Conservation (phyloP, 1,140 invertebrate species). For the Colletes latitarsis region DNA sequence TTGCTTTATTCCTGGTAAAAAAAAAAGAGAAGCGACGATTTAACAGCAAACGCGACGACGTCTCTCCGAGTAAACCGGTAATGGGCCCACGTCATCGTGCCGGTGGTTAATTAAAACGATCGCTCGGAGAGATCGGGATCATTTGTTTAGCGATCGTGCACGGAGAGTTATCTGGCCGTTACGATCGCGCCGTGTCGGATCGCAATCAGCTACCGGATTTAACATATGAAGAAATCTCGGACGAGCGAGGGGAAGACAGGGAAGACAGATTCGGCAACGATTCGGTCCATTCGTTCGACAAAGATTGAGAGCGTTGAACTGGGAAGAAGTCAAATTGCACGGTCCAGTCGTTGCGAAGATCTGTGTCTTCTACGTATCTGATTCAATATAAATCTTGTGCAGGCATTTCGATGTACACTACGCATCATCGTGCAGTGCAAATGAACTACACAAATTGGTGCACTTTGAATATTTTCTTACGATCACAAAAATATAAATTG, state of each 20-base stretch:
- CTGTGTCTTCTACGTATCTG: too few species aligned
- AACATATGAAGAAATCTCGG: slow-evolving; percentile 66
- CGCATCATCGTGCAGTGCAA: too few species aligned
- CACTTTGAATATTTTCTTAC: too few species aligned
- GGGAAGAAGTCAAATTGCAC: too few species aligned
- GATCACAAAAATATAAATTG: too few species aligned
- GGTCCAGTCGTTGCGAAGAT: too few species aligned
- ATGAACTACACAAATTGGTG: too few species aligned
- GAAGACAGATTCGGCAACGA: slow-evolving; percentile 19
- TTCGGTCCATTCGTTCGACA: background rate
- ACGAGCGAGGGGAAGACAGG: background rate
- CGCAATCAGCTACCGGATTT: slow-evolving; percentile 73
- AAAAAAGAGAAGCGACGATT: background rate
- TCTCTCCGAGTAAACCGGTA: slow-evolving; percentile 15
- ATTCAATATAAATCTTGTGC: too few species aligned
- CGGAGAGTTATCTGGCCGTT: slow-evolving; percentile 70
- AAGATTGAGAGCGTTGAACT: background rate
- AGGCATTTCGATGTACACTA: too few species aligned
- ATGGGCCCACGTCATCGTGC: slow-evolving; percentile 46
- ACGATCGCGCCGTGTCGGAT: slow-evolving; percentile 72
- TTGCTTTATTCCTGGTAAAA: too few species aligned
- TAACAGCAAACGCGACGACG: slow-evolving; percentile 29
- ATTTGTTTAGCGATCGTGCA: slow-evolving; percentile 72
- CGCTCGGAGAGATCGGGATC: slow-evolving; percentile 65
- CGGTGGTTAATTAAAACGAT: slow-evolving; percentile 71